A percentile compares a stretch with the other conserved stretches of the same genome.
Conservation (phyloP, 2,113 vertebrate genomes). For the Pyrgilauda ruficollis region DNA sequence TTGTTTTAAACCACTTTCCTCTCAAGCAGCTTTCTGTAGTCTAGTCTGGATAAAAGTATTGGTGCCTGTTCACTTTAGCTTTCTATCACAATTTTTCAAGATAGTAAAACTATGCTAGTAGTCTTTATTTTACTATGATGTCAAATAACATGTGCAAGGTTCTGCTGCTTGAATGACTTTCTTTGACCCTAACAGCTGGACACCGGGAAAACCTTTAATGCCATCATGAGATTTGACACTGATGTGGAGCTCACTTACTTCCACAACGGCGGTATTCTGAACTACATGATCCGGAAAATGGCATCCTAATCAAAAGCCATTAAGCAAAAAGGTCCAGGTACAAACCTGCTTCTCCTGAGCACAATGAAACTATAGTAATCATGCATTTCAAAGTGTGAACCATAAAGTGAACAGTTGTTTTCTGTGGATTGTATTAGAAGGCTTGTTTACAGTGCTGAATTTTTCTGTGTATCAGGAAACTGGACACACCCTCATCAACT, state of each 20-base stretch:
- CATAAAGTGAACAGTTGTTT: background rate
- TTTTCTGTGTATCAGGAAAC: background rate
- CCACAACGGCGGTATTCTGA: constrained; percentile 91
- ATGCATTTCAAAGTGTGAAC: background rate
- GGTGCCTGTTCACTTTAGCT: background rate
- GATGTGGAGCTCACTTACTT: constrained; percentile 95
- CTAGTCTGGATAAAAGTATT: background rate
- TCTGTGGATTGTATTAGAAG: background rate
- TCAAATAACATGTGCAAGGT: background rate
- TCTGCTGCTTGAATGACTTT: background rate
- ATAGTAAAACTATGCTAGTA: background rate
- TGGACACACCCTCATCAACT: background rate
- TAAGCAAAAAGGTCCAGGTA: background rate
- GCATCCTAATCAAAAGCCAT: constrained; percentile 43
- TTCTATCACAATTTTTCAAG: background rate
- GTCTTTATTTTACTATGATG: background rate
- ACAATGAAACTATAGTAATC: background rate
- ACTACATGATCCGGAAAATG: constrained; percentile 99
- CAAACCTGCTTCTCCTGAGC: background rate
- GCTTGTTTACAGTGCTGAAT: background rate
- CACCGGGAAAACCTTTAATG: constrained; percentile 85
- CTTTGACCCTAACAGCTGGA: constrained; percentile 79
- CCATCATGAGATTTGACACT: constrained; percentile 91
- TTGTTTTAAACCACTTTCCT: background rate
- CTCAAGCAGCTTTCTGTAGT: background rate